Evolutionary conservation across 2,797 vertebrate species (phyloP), one percentile per base, ranked within the genome.

Genomic region (Hephaestus fuliginosus): DNA sequence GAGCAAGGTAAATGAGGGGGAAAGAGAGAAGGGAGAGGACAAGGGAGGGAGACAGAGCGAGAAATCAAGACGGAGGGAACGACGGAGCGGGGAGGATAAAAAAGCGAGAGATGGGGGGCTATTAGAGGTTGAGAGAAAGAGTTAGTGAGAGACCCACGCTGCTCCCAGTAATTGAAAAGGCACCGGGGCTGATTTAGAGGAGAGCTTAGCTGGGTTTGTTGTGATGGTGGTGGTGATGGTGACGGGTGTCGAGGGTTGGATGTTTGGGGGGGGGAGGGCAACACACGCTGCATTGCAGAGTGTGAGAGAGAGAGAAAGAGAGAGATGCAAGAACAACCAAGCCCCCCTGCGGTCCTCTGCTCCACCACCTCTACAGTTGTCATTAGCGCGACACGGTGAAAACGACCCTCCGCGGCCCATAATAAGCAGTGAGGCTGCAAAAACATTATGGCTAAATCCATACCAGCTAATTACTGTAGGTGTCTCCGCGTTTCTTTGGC

Each of bases 161-260:
- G 88, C 86, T 86, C 70, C 76, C 53, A 33, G 87, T 92, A 91
- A 93, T 91, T 91, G 92, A 91, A 93, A 91, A 92, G 81, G 78
- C 81, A 84, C 84, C 33, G 3, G 82, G 83, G 76, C 88, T 91
- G 92, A 93, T 94, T 92, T 90, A 92, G 78, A 83, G 79, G n/a
- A 49, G 58, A 73, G 80, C 84, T 85, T 79, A 77, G 73, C 75
- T 75, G 75, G 82, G 84, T 80, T 88, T 75, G 81, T 63, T 80
- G 85, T 74, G 72, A 60, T 17, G 28, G 46, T 77, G 66, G 49
- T 60, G 36, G 61, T 11, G 51, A 22, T 4, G 36, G 44, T 33
- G 46, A 20, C 20, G 14, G 36, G 36, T 39, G 30, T 33, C 30
- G 36, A 39, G 36, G 36, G 36, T 7, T 39, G 10, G 22, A 14